phyloP scores from a whole-genome alignment of 2,888 invertebrate species.

The Pandemis heparana region DNA sequence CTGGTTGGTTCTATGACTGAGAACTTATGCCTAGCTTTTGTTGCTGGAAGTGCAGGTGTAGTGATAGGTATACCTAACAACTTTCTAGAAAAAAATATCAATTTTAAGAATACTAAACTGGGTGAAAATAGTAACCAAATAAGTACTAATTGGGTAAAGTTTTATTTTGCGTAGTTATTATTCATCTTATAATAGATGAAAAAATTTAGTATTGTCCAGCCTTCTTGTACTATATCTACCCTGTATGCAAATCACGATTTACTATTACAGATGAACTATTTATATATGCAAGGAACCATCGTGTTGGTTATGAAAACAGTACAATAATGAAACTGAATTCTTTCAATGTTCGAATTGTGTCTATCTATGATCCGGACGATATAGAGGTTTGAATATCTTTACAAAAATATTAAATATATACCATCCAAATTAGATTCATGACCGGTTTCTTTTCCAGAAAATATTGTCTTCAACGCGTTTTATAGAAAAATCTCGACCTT shows the following conservation, averaged over 20 bases:
- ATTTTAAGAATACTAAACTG: too few species aligned
- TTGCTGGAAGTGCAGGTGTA: too few species aligned
- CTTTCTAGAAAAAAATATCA: too few species aligned
- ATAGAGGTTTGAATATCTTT: slow-evolving; percentile 46
- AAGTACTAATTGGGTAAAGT: too few species aligned
- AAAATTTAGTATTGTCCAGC: too few species aligned
- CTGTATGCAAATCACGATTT: not conserved
- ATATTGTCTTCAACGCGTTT: slow-evolving; percentile 58
- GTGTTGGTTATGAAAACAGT: slow-evolving; percentile 36
- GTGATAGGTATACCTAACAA: too few species aligned
- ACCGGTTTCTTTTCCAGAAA: slow-evolving; percentile 49
- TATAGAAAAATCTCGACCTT: slow-evolving; percentile 65
- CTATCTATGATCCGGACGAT: slow-evolving; percentile 48
- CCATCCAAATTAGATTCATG: not conserved
- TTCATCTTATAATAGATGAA: too few species aligned
- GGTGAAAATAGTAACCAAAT: too few species aligned
- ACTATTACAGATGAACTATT: slow-evolving; percentile 43
- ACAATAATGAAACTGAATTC: slow-evolving; percentile 45
- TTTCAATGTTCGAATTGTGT: slow-evolving; percentile 41
- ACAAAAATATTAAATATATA: not conserved
- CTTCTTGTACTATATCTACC: too few species aligned
- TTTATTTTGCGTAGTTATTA: too few species aligned
- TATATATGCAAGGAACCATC: slow-evolving; percentile 42
- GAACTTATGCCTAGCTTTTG: too few species aligned
- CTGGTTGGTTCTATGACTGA: too few species aligned